Conservation (phyloP, 1,140 invertebrate genomes). For the Drosophila subpulchrella region DNA sequence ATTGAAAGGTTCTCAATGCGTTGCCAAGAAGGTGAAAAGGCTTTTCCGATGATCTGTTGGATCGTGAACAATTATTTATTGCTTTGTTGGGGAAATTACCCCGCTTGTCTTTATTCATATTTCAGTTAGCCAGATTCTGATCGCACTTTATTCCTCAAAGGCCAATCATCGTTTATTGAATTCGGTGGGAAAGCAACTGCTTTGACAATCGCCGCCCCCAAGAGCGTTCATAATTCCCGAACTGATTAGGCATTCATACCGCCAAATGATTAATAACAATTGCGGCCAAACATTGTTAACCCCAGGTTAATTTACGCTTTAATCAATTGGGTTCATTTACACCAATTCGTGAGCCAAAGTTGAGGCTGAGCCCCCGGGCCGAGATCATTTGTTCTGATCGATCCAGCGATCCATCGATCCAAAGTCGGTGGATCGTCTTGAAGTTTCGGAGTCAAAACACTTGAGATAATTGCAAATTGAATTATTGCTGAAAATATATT, state of each 20-base stretch:
- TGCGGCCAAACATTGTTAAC: conserved; percentile 79
- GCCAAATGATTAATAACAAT: conserved; percentile 80
- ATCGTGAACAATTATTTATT: conserved; percentile 74
- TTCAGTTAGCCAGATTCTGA: conserved; percentile 49
- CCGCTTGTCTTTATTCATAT: not conserved
- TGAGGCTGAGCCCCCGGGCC: conserved; percentile 38
- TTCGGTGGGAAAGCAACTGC: conserved; percentile 70
- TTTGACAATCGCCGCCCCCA: conserved; percentile 70
- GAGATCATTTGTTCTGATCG: conserved; percentile 74
- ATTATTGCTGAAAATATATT: conserved; percentile 83
- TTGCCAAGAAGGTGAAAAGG: conserved; percentile 26
- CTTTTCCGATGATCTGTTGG: conserved; percentile 32
- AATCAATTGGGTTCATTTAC: conserved; percentile 83
- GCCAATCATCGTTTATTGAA: conserved; percentile 80
- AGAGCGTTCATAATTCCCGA: conserved; percentile 67
- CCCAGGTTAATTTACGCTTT: conserved; percentile 82
- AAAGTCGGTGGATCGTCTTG: conserved; percentile 39
- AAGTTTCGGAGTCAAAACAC: conserved; percentile 71
- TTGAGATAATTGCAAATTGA: conserved; percentile 82
- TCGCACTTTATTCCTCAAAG: conserved; percentile 58
- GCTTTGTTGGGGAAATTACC: conserved; percentile 44
- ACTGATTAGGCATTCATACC: conserved; percentile 81
- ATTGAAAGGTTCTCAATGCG: conserved; percentile 50
- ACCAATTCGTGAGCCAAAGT: conserved; percentile 51
- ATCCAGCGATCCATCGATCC: conserved; percentile 42